Conservation (phyloP, 92 coral and sea anemone genomes). For the Muricea muricata region DNA sequence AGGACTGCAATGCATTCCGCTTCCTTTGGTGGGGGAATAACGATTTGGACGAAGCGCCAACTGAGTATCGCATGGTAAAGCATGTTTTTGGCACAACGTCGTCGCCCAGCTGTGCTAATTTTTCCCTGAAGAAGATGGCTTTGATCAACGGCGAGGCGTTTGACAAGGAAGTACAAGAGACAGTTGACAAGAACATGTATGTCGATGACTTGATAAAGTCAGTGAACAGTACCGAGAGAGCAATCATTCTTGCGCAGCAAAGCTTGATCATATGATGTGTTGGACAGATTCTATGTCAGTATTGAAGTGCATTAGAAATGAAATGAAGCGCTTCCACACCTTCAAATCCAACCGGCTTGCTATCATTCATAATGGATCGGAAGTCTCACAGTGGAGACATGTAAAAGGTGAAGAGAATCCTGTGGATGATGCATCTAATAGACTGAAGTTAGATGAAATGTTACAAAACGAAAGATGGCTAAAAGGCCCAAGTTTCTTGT, state of each 20-base stretch:
- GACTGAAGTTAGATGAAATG: constrained; percentile 27
- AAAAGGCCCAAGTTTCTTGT: background rate
- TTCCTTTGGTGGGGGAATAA: constrained; percentile 54
- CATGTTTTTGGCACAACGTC: constrained; percentile 51
- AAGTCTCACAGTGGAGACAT: constrained; percentile 1
- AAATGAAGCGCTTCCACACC: constrained; percentile 6
- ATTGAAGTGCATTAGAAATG: constrained; percentile 31
- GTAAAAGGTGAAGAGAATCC: constrained; percentile 11
- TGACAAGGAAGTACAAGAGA: background rate
- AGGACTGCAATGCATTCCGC: constrained; percentile 45
- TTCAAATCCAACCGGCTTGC: constrained; percentile 31
- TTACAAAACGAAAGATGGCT: background rate
- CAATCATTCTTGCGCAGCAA: background rate
- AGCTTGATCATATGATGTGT: background rate
- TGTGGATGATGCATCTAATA: background rate
- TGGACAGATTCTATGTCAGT: constrained; percentile 35
- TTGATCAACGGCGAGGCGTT: background rate
- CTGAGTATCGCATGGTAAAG: constrained; percentile 43
- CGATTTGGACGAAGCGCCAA: constrained; percentile 32
- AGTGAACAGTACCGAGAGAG: background rate
- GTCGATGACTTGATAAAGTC: background rate
- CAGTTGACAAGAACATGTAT: background rate
- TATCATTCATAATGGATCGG: constrained; percentile 10
- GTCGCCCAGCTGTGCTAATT: constrained; percentile 37
- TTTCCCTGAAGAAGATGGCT: background rate